Evolutionary conservation across 2,113 vertebrate species (phyloP), one percentile per base, ranked within the genome.

Genomic region (Epinephelus fuscoguttatus): DNA sequence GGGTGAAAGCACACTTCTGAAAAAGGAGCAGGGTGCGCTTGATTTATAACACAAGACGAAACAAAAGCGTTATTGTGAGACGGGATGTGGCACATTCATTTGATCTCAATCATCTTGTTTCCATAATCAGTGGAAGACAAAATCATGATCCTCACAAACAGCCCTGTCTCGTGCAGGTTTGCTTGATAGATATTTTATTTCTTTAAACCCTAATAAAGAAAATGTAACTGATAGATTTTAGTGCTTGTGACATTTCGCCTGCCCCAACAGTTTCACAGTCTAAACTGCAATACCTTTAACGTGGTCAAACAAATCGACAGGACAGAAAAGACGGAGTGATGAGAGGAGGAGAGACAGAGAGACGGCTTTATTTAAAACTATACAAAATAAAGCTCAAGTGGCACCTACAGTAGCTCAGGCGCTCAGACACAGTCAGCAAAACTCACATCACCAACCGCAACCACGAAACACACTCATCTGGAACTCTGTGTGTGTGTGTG

Each of bases 391-490:
- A 37, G 33, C 40, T 21, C 6, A 73, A 75, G 49, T 30, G 47
- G 61, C 63, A 49, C 45, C 60, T 45, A 13, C 47, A 70, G 59
- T 3, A 33, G 47, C 69, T n/a, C 70, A 75, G 21, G 19, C 21
- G 30, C 55, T 75, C 59, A 17, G 37, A 72, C 68, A 69, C 53
- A 30, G 86, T 70, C 70, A 79, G 61, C 82, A 71, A 52, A 53
- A 30, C 64, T 68, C 56, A 70, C 23, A 61, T 80, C 66, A 69
- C 55, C 52, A 7, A 62, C 56, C 2, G 23, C 14, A 80, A 8
- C 70, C 76, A 19, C 42, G 33, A 23, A 75, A 70, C 66, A 62
- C 27, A 47, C 23, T 73, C 0, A 61, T 37, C 11, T 73, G 71
- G 57, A 71, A 53, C 55, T 30, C 37, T 45, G 14, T 60, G 63